Evolutionary conservation across 2,113 vertebrate species (phyloP).

Genomic region (Chrysochloris asiatica): DNA sequence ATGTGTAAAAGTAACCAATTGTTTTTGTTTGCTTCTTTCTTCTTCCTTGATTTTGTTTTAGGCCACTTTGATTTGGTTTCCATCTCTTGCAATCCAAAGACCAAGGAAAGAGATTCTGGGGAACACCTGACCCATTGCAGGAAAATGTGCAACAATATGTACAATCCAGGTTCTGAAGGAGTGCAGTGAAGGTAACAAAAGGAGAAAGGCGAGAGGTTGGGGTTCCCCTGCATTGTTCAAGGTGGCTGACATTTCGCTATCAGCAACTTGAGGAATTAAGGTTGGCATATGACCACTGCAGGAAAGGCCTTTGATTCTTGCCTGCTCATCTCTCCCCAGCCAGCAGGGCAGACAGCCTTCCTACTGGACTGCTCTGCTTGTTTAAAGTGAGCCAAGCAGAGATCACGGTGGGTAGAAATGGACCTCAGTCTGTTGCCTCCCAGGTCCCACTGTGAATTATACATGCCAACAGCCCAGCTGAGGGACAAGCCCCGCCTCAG

Average conservation of each 20-base stretch:
- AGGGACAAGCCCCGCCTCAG: not conserved
- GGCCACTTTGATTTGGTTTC: not conserved
- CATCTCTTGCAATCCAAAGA: not conserved
- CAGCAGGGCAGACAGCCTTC: no score
- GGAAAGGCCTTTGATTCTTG: not conserved
- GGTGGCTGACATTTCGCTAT: not conserved
- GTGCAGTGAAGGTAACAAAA: not conserved
- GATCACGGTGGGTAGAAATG: no score
- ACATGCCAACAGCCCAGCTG: not conserved
- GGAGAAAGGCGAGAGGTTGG: not conserved
- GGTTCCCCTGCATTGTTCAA: not conserved
- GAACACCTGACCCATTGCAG: not conserved
- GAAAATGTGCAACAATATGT: no score
- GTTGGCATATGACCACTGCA: not conserved
- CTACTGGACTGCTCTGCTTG: no score
- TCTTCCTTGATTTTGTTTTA: not conserved
- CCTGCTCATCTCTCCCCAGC: not conserved
- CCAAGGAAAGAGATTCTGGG: not conserved
- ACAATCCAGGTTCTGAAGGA: not conserved
- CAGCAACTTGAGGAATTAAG: not conserved
- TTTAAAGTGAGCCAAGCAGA: no score
- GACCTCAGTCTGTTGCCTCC: no score
- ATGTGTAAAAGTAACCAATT: not conserved
- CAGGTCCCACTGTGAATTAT: no score
- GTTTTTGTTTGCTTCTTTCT: not conserved